Base-by-base conservation (phyloP, 2,113 vertebrate genomes). In the Lipophrys pholis region DNA sequence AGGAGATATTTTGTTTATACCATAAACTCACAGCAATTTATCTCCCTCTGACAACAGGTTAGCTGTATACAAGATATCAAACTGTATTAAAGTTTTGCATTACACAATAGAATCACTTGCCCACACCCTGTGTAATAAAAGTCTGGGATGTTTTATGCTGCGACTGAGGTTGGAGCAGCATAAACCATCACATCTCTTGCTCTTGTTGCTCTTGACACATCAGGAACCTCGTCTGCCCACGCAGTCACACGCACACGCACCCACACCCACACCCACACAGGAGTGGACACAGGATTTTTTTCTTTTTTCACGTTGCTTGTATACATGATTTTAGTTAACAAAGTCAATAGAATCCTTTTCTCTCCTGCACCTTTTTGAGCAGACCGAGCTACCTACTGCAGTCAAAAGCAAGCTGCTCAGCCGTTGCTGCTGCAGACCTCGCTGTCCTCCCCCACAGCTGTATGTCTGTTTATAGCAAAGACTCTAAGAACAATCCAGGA, bases 401-500 rank as follows among this genome's bases (percentile, higher is more conserved):
- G 35, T 57, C 40, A 51, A 51, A 68, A 42, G 7, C 60, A 16
- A 40, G 38, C 36, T 9, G 3, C 52, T 62, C 57, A 17, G 9
- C 30, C 8, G 17, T 35, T 8, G 43, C 30, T 48, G 42, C 53
- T 12, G 36, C 45, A 21, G 17, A 58, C 59, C n/a, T 54, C 12
- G 69, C 39, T 21, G 5, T 35, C 16, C 9, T 50, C 48, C 35
- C 65, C 43, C 12, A 30, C 59, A 65, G 16, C 40, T 52, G 16
- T 15, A 6, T 61, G n/a, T 61, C 16, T 11, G 56, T 59, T 49
- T 71, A 61, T 42, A 39, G 56, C 52, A 42, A 53, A 9, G 12
- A 6, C 57, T 43, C 48, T 56, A 15, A 5, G 11, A 69, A 40
- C 40, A 58, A 54, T 65, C 55, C 30, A 50, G 11, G 7, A 59